Evolutionary conservation across 2,797 vertebrate species (phyloP), one percentile per base, ranked within the genome.

Genomic region (Chloroceryle inda): DNA sequence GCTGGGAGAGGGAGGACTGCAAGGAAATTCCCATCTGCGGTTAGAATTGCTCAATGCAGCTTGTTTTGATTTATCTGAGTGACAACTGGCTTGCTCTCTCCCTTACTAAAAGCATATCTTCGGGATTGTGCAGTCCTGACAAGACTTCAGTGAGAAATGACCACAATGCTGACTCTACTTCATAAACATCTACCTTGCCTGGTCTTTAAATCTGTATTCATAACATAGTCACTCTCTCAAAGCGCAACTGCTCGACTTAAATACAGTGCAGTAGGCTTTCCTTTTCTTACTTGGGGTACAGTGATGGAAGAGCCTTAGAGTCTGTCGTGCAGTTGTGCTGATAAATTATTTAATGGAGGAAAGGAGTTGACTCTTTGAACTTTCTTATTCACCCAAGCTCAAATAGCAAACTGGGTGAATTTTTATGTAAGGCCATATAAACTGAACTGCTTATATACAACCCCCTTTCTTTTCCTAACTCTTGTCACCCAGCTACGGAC

Each of bases 291-390:
- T 45, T 10, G 2, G 53, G 45, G 3, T 29, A 7, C 19, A 13
- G 52, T 1, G 49, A 35, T 49, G 31, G 61, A 27, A 27, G 31
- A 84, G 13, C 47, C 27, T 47, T 27, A 16, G 19, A 45, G 13
- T 23, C 33, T 31, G 37, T 11, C 35, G 72, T 87, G 67, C 63
- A 35, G n/a, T 80, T 74, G 56, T 76, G 67, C 33, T 76, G 64
- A 73, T 92, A 22, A 87, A 92, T 73, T 87, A 63, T 91, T 73
- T 50, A 91, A 40, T 6, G 35, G 22, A 35, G 64, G 74, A 69
- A 90, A 85, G 63, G 63, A 78, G 31, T 19, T 66, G 85, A 64
- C 59, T 79, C 0, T 69, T 83, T 82, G 55, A 84, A 84, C 83
- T 82, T 80, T 68, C 56, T 53, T 79, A n/a, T 37, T 72, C 76